Base-by-base conservation (phyloP, 2,888 invertebrate species). In the Diarsia mendica region DNA sequence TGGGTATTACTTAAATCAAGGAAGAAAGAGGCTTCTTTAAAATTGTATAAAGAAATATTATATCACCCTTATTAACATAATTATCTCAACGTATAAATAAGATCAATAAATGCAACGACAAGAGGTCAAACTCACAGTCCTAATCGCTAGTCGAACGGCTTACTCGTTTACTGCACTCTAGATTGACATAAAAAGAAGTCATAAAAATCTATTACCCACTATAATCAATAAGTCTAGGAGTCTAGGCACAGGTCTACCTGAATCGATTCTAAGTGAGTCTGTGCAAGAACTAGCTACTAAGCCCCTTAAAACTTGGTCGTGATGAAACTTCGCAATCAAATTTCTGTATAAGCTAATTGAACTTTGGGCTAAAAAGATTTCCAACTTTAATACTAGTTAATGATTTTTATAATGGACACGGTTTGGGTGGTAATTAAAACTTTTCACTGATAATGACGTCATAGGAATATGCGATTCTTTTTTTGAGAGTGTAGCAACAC, bases 341-440 rank as follows among this genome's bases (percentile, higher is more conserved):
- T 94, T 94, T 93, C 90, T 90, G 92, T 92, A 91, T 92, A 92
- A 93, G 92, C 93, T 94, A 94, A 94, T 94, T 94, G 94, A 94
- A 94, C 90, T 93, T 93, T 90, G 84, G 86, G 84, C 87, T 90
- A 91, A 92, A 92, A 93, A 92, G 91, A 92, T 93, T 87, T 76
- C 71, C 83, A 84, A 84, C 80, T 85, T 86, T 85, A 88, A 85
- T 86, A 44, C 61, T 75, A 89, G 89, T 83, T 88, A 85, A 87
- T 89, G 80, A 87, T 87, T 87, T 90, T 77, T 71, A 55, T 72
- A 79, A 75, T 72, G 53, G 65, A 49, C 4, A 18, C 6, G n/a
- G 61, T 72, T 77, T 69, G 5, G 10, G 55, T 51, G 51, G 15
- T 64, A 49, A 55, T 70, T 70, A 66, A 39, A 82, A 77, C 10